These are phyloP conservation scores for Trissolcus basalis DNA, from an alignment of 1,140 invertebrate species.

Conservation along the genomic window DNA sequence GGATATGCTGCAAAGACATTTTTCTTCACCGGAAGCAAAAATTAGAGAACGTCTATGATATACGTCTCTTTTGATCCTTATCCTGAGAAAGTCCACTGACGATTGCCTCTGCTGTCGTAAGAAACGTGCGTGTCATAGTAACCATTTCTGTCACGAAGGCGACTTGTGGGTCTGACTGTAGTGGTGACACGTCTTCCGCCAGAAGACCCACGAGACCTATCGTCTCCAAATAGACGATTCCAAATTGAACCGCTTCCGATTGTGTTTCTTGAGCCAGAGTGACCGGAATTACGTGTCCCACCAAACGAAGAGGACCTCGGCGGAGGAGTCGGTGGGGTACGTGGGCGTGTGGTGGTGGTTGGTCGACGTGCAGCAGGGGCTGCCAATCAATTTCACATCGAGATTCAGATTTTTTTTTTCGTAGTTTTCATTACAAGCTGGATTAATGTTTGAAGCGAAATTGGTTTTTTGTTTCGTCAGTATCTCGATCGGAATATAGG, in stretches of 20 bases:
- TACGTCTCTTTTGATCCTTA: conserved; percentile 36
- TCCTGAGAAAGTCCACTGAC: conserved; percentile 67
- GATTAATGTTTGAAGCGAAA: background rate
- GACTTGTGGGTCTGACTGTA: conserved; percentile 28
- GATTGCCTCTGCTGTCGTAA: conserved; percentile 63
- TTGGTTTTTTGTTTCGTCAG: too few relatives aligned
- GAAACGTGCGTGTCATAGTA: conserved; percentile 65
- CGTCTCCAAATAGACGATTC: conserved; percentile 62
- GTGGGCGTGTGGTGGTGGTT: conserved; percentile 45
- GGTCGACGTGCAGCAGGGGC: conserved; percentile 53
- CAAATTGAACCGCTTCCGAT: conserved; percentile 65
- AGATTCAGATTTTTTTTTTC: background rate
- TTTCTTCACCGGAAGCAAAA: too few relatives aligned
- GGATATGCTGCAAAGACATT: too few relatives aligned
- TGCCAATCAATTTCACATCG: conserved; percentile 53
- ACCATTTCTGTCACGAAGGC: conserved; percentile 48
- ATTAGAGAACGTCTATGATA: background rate
- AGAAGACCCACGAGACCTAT: conserved; percentile 43
- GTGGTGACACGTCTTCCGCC: conserved; percentile 33
- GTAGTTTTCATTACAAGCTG: too few relatives aligned
- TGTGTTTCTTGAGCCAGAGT: conserved; percentile 63
- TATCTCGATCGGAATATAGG: too few relatives aligned
- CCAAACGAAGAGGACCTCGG: conserved; percentile 62
- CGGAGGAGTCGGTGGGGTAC: conserved; percentile 60
- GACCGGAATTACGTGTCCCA: conserved; percentile 54